Evolutionary conservation across 2,888 invertebrate genomes (phyloP).

Genomic region (Rotaria socialis): DNA sequence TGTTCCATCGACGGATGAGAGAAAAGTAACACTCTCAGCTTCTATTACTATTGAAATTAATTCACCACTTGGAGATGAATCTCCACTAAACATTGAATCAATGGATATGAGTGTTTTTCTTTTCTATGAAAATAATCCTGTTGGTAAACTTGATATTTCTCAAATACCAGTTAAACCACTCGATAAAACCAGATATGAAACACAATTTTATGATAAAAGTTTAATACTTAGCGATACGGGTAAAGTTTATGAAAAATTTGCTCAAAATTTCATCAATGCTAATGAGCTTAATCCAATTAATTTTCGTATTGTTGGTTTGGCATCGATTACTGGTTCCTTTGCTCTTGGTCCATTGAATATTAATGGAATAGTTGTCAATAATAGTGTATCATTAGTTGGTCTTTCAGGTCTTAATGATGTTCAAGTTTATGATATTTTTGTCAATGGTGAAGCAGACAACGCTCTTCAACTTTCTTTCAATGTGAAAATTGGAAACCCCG

Average conservation of each 20-base stretch:
- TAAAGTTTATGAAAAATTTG: slow-evolving; percentile 15
- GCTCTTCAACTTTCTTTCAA: background rate
- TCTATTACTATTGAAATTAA: background rate
- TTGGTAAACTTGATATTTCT: background rate
- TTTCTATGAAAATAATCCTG: background rate
- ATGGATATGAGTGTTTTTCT: background rate
- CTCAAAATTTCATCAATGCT: background rate
- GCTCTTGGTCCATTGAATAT: slow-evolving; percentile 7
- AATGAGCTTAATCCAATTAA: background rate
- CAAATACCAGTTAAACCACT: background rate
- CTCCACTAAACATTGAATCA: background rate
- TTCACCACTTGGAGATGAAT: slow-evolving; percentile 18
- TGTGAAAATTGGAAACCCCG: background rate
- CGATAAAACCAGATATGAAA: background rate
- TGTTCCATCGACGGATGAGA: slow-evolving; percentile 11
- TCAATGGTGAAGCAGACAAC: background rate
- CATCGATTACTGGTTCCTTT: background rate
- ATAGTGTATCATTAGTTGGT: background rate
- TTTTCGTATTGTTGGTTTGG: background rate
- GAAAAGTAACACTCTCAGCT: background rate
- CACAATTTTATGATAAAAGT: background rate
- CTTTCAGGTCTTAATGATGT: background rate
- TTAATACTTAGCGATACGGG: background rate
- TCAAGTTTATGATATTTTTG: background rate
- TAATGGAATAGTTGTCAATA: background rate